phyloP scores from a whole-genome alignment of 2,888 invertebrate species.

The Hedychridium roseum region DNA sequence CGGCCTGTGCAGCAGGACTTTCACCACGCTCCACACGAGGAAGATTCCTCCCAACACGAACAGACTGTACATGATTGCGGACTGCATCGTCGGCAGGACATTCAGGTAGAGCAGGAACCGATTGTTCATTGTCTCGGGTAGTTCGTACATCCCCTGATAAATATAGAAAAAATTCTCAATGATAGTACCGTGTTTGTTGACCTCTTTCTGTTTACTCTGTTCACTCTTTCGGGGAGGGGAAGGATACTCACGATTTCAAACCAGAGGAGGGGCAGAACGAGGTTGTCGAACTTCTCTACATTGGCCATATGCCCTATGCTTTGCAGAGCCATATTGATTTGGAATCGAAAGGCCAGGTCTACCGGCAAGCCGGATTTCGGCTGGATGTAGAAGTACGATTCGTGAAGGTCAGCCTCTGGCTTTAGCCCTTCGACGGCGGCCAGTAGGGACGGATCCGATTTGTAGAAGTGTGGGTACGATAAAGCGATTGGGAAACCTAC shows the following conservation, averaged over 20 bases:
- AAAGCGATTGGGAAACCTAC: constrained; percentile 84
- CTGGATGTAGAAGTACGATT: constrained; percentile 78
- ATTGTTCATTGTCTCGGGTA: constrained; percentile 70
- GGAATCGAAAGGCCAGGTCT: constrained; percentile 80
- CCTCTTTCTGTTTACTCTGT: too few species aligned
- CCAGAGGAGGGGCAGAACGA: constrained; percentile 85
- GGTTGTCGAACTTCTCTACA: constrained; percentile 73
- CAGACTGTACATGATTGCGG: constrained; percentile 66
- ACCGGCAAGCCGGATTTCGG: constrained; percentile 84
- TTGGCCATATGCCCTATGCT: constrained; percentile 74
- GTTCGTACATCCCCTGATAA: constrained; percentile 73
- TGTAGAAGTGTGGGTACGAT: constrained; percentile 88
- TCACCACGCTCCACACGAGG: constrained; percentile 66
- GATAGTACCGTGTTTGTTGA: background rate
- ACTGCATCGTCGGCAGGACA: constrained; percentile 73
- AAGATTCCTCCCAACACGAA: constrained; percentile 67
- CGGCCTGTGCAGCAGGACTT: constrained; percentile 50
- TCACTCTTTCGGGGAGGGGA: background rate
- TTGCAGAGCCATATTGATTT: constrained; percentile 86
- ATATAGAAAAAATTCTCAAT: background rate
- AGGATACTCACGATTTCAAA: constrained; percentile 84
- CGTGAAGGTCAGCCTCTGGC: constrained; percentile 73
- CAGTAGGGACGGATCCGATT: constrained; percentile 72
- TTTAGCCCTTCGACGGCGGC: constrained; percentile 73
- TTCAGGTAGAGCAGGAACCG: constrained; percentile 79